Evolutionary conservation across 92 coral and sea anemone species (phyloP).

Genomic region (Phenganax subtilis): DNA sequence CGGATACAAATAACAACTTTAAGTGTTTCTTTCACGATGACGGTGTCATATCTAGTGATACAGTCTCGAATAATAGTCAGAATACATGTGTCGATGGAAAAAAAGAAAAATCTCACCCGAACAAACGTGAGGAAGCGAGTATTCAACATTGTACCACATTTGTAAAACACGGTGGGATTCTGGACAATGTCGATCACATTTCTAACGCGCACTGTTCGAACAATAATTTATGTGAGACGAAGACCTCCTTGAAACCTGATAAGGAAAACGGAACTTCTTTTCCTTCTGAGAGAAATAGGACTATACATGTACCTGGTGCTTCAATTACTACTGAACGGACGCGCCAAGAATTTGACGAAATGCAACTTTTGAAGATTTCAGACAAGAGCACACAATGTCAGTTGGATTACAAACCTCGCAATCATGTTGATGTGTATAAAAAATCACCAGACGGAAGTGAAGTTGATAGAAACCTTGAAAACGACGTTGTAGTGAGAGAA

Average conservation of each 20-base stretch:
- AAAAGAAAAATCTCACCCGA: background rate
- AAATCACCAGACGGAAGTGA: background rate
- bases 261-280: slow-evolving; percentile 46
- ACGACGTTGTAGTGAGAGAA: too few relatives aligned
- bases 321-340: slow-evolving; percentile 42
- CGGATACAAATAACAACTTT: background rate
- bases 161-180: background rate
- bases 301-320: slow-evolving; percentile 55
- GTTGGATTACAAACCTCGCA: slow-evolving; percentile 60
- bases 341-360: background rate
- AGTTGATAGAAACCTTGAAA: background rate
- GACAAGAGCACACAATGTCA: background rate
- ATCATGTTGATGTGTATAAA: slow-evolving; percentile 48
- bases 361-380: background rate
- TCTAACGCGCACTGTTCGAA: background rate
- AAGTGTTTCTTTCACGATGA: background rate
- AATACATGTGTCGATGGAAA: background rate
- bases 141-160: background rate
- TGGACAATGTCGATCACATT: background rate
- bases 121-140: background rate
- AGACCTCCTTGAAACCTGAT: background rate
- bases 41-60: too few relatives aligned
- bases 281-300: slow-evolving; percentile 53
- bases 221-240: background rate
- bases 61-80: too few relatives aligned